Evolutionary conservation across 2,888 invertebrate species (phyloP), one percentile per base, ranked within the genome.

Genomic region (Hyppa rectilinea): DNA sequence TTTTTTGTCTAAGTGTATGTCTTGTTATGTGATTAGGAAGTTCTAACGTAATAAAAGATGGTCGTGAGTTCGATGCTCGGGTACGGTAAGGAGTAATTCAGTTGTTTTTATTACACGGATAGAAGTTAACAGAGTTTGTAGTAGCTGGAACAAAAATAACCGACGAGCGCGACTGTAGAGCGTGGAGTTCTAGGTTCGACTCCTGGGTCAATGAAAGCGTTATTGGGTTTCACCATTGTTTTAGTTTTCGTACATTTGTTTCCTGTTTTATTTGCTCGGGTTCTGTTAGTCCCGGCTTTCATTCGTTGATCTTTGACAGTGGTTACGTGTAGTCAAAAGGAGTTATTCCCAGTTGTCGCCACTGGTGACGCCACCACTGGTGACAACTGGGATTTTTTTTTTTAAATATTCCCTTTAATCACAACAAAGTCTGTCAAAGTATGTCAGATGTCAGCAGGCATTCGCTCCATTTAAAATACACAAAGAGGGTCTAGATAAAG

Each of bases 1-100:
- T 71, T 70, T 61, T 53, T 62, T 61, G 29, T 62, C n/a, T 40
- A 14, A 61, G 17, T 9, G 29, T 38, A n/a, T 43, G 47, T 70
- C 52, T 75, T 40, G 58, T 62, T 59, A 58, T 50, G 29, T 70
- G 43, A 58, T 78, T 36, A 61, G 36, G 36, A 61, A 64, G 63
- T 64, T 68, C 20, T 47, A 64, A 47, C 38, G 17, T 38, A 38
- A 26, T 60, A n/a, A 50, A 26, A 20, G 26, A 62, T 29, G 26
- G 34, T 61, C 31, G 47, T 26, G 14, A 47, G n/a, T 68, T 45
- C 38, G 31, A 66, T 59, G n/a, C 14, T 29, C 12, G 12, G 34
- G 70, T 55, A 31, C 12, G 26, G 23, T 23, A 45, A 20, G 6
- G 10, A 40, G 67, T 66, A 67, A 67, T 67, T 52, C 34, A 34